Conservation (phyloP, 1,140 invertebrate species). For the Lutraria rhynchaena region DNA sequence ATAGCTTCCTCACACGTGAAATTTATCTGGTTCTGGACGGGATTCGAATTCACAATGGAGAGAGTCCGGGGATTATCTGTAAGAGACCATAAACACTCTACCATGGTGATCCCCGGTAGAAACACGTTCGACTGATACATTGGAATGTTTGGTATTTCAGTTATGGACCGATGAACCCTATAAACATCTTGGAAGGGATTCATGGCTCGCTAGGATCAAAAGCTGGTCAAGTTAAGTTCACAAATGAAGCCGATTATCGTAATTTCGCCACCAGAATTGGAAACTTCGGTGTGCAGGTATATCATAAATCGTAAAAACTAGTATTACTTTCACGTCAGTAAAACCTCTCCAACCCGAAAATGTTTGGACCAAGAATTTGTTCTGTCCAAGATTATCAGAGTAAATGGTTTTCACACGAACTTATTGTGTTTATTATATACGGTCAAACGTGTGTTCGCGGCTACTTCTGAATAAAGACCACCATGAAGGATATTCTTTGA, state of each 20-base stretch:
- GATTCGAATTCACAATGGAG: no score
- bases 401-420: background rate
- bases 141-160: no score
- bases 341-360: background rate
- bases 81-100: no score
- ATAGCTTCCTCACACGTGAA: no score
- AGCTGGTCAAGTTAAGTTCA: constrained; percentile 37
- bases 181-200: constrained; percentile 67
- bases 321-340: background rate
- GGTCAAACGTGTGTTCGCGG: no score
- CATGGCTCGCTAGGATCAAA: constrained; percentile 44
- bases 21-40: no score
- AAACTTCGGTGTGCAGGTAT: constrained; percentile 17
- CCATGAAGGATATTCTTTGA: no score
- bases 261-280: constrained; percentile 54
- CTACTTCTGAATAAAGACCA: no score
- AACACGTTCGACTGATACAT: no score
- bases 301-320: background rate
- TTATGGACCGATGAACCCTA: constrained; percentile 63
- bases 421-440: background rate
- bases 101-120: no score
- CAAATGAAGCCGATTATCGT: constrained; percentile 20
- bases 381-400: background rate
- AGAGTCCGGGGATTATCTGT: no score
- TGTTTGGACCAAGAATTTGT: background rate